A percentile compares a stretch with the other conserved stretches of the same genome.
Conservation (phyloP, 2,113 vertebrate genomes). For the Corynorhinus townsendii region DNA sequence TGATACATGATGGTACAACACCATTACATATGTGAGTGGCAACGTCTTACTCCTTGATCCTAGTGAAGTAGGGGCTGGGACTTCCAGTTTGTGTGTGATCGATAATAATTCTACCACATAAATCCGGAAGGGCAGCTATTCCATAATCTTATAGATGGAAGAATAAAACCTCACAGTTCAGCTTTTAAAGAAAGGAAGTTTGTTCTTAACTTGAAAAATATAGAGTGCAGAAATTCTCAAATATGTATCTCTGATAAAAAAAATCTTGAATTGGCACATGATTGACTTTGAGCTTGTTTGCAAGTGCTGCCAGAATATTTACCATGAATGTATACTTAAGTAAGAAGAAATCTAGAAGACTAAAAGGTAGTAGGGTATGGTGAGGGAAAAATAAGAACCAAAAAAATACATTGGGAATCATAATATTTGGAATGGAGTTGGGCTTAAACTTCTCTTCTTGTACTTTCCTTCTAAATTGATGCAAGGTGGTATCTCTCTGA, state of each 20-base stretch:
- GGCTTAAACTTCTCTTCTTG: background rate
- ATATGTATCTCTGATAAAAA: background rate
- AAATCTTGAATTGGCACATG: background rate
- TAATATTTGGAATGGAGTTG: background rate
- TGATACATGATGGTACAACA: background rate
- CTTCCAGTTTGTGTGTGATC: background rate
- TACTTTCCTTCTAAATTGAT: background rate
- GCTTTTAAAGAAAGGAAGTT: background rate
- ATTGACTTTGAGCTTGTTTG: background rate
- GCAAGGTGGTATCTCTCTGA: background rate
- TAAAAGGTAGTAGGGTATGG: background rate
- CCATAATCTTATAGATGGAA: background rate
- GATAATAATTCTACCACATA: background rate
- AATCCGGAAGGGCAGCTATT: background rate
- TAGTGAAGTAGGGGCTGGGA: fast-evolving
- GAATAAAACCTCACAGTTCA: background rate
- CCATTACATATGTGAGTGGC: background rate
- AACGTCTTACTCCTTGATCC: background rate
- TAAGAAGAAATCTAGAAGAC: background rate
- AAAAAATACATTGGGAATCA: background rate
- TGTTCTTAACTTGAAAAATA: background rate
- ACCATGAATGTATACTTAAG: background rate
- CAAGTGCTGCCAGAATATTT: background rate
- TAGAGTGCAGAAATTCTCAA: fast-evolving
- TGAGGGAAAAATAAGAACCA: background rate